Evolutionary conservation across 2,113 vertebrate species (phyloP).

Genomic region (Ornithorhynchus anatinus): DNA sequence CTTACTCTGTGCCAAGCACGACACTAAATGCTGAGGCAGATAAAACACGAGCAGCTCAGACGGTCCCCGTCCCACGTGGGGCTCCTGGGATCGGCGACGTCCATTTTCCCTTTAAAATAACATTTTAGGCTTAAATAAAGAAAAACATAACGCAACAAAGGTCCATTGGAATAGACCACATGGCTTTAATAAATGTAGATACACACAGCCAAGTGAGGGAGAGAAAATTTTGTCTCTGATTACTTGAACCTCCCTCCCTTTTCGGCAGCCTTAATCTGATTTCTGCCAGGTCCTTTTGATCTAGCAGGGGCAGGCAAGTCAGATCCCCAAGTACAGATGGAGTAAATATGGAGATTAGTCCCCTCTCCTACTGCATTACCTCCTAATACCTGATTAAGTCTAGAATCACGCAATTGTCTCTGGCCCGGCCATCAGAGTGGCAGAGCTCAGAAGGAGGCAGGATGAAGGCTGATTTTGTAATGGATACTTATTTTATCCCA

Average conservation of each 20-base stretch:
- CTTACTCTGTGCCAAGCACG: too few species aligned
- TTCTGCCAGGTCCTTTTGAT: slow-evolving; percentile 94
- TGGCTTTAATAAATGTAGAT: slow-evolving; percentile 65
- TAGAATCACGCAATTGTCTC: slow-evolving; percentile 92
- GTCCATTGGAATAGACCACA: slow-evolving; percentile 70
- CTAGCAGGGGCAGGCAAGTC: slow-evolving; percentile 80
- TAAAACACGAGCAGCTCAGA: too few species aligned
- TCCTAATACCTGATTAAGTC: slow-evolving; percentile 98
- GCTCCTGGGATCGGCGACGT: slow-evolving; percentile 21
- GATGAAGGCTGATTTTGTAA: slow-evolving; percentile 96
- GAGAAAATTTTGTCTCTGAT: slow-evolving; percentile 75
- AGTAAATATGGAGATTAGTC: slow-evolving; percentile 97
- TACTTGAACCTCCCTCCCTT: slow-evolving; percentile 64
- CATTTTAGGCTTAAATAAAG: slow-evolving; percentile 33
- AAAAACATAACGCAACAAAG: slow-evolving; percentile 47
- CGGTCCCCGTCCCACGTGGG: too few species aligned
- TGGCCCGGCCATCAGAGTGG: slow-evolving; percentile 85
- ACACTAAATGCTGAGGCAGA: too few species aligned
- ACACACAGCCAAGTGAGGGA: slow-evolving; percentile 67
- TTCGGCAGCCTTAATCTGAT: slow-evolving; percentile 88
- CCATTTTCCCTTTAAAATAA: slow-evolving; percentile 41
- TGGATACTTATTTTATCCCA: slow-evolving; percentile 98
- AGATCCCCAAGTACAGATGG: slow-evolving; percentile 91
- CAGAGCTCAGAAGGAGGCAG: slow-evolving; percentile 83
- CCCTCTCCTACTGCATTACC: slow-evolving; percentile 87